Conservation (phyloP, 2,888 invertebrate species). For the Himalopsyche japonica region DNA sequence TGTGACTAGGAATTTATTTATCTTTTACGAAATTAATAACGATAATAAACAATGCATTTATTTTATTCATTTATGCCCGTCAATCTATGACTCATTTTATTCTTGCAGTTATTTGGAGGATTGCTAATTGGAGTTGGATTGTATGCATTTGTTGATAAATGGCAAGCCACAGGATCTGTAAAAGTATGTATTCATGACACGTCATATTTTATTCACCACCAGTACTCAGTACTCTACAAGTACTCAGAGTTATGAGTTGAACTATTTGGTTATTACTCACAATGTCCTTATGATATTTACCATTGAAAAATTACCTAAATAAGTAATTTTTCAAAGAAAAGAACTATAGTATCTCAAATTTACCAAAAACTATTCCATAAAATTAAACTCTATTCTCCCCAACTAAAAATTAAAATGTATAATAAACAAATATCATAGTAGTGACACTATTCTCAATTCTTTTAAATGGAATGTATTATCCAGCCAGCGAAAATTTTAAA, state of each 20-base stretch:
- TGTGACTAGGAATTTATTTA: neutral
- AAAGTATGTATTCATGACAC: conserved; percentile 52
- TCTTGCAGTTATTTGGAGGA: conserved; percentile 83
- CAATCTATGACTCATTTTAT: conserved; percentile 39
- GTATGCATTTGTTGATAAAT: conserved; percentile 92
- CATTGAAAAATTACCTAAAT: too few species aligned
- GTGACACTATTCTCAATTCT: too few species aligned
- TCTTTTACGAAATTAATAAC: neutral
- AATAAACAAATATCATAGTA: too few species aligned
- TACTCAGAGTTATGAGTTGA: neutral
- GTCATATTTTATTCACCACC: neutral
- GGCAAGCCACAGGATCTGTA: conserved; percentile 83
- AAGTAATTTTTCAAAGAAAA: too few species aligned
- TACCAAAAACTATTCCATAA: too few species aligned
- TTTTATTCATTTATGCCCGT: conserved; percentile 12
- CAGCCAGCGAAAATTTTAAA: too few species aligned
- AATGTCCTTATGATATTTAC: too few species aligned
- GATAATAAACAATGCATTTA: conserved; percentile 13
- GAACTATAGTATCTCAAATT: too few species aligned
- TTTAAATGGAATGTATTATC: too few species aligned
- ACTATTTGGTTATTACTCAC: too few species aligned
- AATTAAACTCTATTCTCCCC: too few species aligned
- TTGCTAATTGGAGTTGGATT: conserved; percentile 83
- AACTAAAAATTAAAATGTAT: too few species aligned
- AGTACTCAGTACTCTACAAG: neutral